Conservation (phyloP, 1,140 invertebrate species). For the Platyura marginata region DNA sequence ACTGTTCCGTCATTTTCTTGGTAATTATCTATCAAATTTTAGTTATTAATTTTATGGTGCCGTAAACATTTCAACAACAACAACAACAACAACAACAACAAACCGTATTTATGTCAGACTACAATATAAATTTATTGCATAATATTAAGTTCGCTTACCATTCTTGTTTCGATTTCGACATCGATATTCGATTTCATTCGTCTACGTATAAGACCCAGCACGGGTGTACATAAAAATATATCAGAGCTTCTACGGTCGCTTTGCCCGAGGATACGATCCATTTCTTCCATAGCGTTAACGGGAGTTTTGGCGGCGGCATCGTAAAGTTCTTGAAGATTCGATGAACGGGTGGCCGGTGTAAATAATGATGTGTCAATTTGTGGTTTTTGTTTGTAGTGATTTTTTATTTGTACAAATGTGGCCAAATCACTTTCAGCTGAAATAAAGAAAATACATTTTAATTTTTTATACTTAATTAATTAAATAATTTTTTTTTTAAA, state of each 20-base stretch:
- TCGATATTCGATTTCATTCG: slow-evolving; percentile 46
- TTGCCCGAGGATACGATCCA: slow-evolving; percentile 31
- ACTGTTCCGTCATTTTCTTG: no score
- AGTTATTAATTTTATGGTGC: no score
- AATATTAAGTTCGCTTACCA: slow-evolving; percentile 41
- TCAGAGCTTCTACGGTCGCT: slow-evolving; percentile 28
- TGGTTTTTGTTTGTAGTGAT: slow-evolving; percentile 48
- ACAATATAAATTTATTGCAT: no score
- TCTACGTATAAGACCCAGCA: slow-evolving; percentile 47
- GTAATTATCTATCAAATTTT: no score
- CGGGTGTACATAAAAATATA: slow-evolving; percentile 56
- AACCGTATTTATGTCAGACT: no score
- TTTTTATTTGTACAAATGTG: slow-evolving; percentile 51
- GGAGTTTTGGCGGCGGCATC: slow-evolving; percentile 41
- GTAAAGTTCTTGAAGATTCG: slow-evolving; percentile 45
- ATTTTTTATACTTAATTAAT: no score
- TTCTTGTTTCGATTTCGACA: slow-evolving; percentile 69
- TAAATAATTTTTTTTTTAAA: no score
- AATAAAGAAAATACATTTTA: no score
- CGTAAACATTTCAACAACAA: no score
- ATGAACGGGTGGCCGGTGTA: slow-evolving; percentile 36
- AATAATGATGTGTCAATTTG: slow-evolving; percentile 46
- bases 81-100: no score
- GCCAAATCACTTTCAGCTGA: slow-evolving; percentile 72
- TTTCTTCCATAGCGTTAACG: slow-evolving; percentile 22